Base-by-base conservation (phyloP, 1,140 invertebrate genomes). In the Gryon sp. region DNA sequence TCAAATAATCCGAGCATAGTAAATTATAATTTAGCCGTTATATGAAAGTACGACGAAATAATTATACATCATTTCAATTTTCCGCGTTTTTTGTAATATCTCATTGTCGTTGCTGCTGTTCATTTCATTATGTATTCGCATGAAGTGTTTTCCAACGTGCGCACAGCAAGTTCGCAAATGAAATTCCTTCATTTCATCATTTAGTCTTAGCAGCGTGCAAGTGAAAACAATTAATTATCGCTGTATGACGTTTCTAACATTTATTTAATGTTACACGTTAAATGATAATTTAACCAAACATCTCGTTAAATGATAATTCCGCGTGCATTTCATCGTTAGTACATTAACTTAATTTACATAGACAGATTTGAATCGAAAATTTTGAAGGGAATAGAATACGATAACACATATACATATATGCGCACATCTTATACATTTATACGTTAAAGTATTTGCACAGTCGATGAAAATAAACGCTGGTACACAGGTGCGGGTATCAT, bases 381-480 rank as follows among this genome's bases (percentile, higher is more conserved):
- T n/a, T 72, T 70, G 66, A 70, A 43, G 38, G n/a, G 18, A 45
- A 14, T 34, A 72, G 46, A 53, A 60, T 55, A 22, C 30, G 50
- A 55, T 72, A 63, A 55, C 57, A 48, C 43, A 73, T 40, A 28
- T 48, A 40, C 50, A n/a, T n/a, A n/a, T n/a, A n/a, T n/a, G n/a
- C n/a, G n/a, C n/a, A n/a, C n/a, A n/a, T n/a, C n/a, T n/a, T n/a
- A n/a, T n/a, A n/a, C n/a, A n/a, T n/a, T n/a, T n/a, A n/a, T n/a
- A n/a, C n/a, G n/a, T n/a, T n/a, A 12, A 65, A 59, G 60, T 65
- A 65, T 65, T 65, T 74, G 60, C 59, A 63, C 57, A 65, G 12
- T n/a, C 57, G 50, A 57, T 74, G 70, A 65, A 74, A 74, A 65
- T 74, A 65, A 74, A 45, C 43, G 20, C 19, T 20, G 63, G 30